A percentile compares a stretch with the other conserved stretches of the same genome.
Evolutionary conservation across 2,797 vertebrate species (phyloP).

Genomic region (Rhynchonycteris naso): DNA sequence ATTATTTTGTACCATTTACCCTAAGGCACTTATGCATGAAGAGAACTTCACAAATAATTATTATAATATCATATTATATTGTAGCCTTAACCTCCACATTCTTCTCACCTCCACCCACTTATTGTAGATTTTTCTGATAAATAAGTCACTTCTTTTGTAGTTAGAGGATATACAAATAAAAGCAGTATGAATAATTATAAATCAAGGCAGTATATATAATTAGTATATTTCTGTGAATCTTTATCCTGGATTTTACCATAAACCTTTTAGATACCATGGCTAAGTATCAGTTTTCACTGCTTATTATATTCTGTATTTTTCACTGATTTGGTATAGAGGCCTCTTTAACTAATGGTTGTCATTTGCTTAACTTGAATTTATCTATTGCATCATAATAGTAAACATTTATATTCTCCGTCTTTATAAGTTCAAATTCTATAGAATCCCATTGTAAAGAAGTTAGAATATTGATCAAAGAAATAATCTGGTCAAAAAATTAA

Average conservation of each 20-base stretch:
- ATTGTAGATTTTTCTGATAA: neutral
- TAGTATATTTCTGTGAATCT: neutral
- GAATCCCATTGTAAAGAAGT: constrained; percentile 18
- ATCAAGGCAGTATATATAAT: neutral
- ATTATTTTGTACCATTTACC: neutral
- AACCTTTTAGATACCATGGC: neutral
- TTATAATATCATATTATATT: neutral
- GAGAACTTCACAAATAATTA: neutral
- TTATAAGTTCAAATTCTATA: neutral
- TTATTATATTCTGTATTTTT: neutral
- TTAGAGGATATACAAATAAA: constrained; percentile 6
- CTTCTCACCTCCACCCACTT: neutral
- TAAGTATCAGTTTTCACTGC: neutral
- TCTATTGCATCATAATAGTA: constrained; percentile 9
- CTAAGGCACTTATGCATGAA: neutral
- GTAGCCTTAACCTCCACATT: neutral
- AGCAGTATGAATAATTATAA: neutral
- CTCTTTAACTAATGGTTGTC: neutral
- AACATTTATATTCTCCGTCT: neutral
- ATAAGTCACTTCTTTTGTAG: constrained; percentile 12
- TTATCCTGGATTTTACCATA: constrained; percentile 4
- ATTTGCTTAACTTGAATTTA: neutral
- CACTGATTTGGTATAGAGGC: neutral
- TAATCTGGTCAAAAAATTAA: neutral
- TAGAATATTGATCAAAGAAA: constrained; percentile 26